Evolutionary conservation across 2,888 invertebrate genomes (phyloP).

Genomic region (Nomada fucata): DNA sequence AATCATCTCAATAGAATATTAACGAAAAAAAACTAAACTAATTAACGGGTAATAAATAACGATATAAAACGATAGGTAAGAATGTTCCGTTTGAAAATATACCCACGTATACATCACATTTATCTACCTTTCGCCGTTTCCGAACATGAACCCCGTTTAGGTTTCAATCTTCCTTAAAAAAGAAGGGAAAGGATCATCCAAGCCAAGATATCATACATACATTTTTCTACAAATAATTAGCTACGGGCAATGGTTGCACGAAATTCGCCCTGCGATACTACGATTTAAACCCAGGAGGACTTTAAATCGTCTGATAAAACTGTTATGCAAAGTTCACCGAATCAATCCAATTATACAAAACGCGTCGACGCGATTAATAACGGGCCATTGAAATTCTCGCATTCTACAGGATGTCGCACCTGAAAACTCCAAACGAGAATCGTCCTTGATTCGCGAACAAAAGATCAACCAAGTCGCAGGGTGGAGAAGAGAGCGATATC

Average conservation of each 20-base stretch:
- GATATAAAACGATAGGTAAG: conserved; percentile 31
- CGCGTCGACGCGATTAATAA: background rate
- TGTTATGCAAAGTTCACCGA: conserved; percentile 16
- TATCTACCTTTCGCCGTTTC: background rate
- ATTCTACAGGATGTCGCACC: background rate
- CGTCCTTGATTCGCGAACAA: background rate
- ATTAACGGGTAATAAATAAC: background rate
- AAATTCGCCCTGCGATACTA: background rate
- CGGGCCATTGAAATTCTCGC: background rate
- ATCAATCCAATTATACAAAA: conserved; percentile 16
- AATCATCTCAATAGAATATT: background rate
- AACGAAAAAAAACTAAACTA: background rate
- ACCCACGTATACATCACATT: background rate
- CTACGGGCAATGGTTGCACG: background rate
- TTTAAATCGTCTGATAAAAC: background rate
- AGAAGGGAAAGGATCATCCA: background rate
- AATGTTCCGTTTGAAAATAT: background rate
- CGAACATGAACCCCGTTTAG: background rate
- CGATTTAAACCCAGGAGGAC: background rate
- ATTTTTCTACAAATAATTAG: background rate
- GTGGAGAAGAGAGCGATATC: conserved; percentile 37
- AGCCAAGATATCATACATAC: background rate
- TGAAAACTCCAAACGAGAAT: background rate
- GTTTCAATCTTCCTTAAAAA: background rate
- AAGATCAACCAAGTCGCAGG: background rate